phyloP scores from a whole-genome alignment of 2,888 invertebrate genomes.

The Netelia fuscicornis region DNA sequence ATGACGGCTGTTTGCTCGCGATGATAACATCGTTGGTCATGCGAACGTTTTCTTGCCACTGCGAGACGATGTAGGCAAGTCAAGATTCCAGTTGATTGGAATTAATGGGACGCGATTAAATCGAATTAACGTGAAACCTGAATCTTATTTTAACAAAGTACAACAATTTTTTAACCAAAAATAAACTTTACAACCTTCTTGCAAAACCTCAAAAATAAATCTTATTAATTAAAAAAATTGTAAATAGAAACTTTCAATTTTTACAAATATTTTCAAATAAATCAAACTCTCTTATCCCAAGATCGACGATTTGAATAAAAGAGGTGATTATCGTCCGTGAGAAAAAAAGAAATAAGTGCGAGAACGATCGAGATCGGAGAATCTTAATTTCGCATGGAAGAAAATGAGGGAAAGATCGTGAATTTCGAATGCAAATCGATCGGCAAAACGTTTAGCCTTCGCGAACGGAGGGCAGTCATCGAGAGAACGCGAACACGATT shows the following conservation, averaged over 20 bases:
- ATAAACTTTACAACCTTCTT: too few relatives aligned
- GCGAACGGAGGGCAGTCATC: constrained; percentile 37
- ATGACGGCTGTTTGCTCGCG: constrained; percentile 7
- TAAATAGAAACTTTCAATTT: too few relatives aligned
- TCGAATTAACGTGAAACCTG: too few relatives aligned
- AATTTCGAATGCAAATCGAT: constrained; percentile 63
- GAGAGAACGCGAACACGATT: constrained; percentile 33
- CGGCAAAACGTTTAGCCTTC: constrained; percentile 45
- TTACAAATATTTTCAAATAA: too few relatives aligned
- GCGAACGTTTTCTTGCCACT: background rate
- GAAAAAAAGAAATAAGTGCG: background rate
- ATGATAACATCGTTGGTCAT: background rate
- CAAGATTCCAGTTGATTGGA: background rate
- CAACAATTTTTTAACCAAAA: too few relatives aligned
- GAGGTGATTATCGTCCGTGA: too few relatives aligned
- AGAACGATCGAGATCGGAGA: constrained; percentile 32
- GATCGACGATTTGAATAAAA: too few relatives aligned
- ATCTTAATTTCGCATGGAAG: constrained; percentile 33
- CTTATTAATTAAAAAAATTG: too few relatives aligned
- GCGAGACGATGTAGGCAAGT: background rate
- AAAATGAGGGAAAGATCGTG: constrained; percentile 35
- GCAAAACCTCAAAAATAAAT: too few relatives aligned
- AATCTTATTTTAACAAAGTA: too few relatives aligned
- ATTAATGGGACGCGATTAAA: background rate
- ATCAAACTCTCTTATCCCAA: too few relatives aligned